A percentile compares a stretch with the other conserved stretches of the same genome.
Conservation (phyloP, 2,797 vertebrate genomes). For the Buceros bicornis region DNA sequence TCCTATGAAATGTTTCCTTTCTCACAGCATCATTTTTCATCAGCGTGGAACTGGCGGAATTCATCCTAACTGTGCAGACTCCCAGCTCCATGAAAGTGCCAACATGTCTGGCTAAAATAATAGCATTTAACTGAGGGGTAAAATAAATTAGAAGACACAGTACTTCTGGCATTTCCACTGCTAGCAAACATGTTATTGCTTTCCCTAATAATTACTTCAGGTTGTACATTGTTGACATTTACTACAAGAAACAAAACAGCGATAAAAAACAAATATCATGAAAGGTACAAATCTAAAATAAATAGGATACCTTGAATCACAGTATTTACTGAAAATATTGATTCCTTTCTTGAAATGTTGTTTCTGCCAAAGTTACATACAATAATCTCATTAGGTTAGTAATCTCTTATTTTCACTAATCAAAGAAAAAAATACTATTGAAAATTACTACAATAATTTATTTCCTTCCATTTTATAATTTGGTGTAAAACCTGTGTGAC, state of each 20-base stretch:
- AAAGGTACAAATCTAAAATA: slow-evolving; percentile 39
- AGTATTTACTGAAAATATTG: slow-evolving; percentile 51
- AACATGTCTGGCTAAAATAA: neutral
- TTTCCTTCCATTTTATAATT: slow-evolving; percentile 25
- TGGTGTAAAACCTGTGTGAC: neutral
- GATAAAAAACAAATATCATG: slow-evolving; percentile 20
- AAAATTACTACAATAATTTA: slow-evolving; percentile 2
- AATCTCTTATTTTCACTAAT: slow-evolving; percentile 28
- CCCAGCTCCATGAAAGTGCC: neutral
- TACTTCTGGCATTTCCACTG: slow-evolving; percentile 46
- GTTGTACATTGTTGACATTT: slow-evolving; percentile 52
- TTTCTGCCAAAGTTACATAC: neutral
- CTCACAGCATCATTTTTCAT: neutral
- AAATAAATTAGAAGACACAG: slow-evolving; percentile 9
- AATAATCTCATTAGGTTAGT: neutral
- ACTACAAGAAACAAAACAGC: slow-evolving; percentile 44
- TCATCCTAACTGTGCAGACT: neutral
- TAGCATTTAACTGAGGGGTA: neutral
- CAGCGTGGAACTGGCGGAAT: neutral
- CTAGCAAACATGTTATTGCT: slow-evolving; percentile 9
- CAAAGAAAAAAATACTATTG: slow-evolving; percentile 7
- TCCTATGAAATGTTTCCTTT: neutral
- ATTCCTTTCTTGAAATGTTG: slow-evolving; percentile 21
- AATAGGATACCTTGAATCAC: neutral
- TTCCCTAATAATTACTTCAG: slow-evolving; percentile 55